Conservation (phyloP, 2,797 vertebrate species). For the Morelia viridis region DNA sequence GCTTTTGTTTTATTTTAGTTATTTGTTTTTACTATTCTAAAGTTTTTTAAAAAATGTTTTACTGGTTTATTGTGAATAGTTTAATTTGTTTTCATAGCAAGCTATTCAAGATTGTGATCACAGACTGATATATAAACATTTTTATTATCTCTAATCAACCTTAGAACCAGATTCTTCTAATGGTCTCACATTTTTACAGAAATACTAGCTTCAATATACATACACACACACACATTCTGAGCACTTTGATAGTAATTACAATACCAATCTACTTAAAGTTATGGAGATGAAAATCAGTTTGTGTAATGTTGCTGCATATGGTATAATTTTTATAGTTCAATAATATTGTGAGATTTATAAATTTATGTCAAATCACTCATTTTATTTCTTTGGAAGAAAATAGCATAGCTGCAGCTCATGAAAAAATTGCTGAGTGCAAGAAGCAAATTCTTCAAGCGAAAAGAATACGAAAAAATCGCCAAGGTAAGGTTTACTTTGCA, state of each 20-base stretch:
- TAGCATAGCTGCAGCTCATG: constrained; percentile 91
- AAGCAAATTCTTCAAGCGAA: constrained; percentile 98
- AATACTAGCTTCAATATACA: not conserved
- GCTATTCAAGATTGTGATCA: not conserved
- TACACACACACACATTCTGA: not conserved
- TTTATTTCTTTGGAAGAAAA: constrained; percentile 77
- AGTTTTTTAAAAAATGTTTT: not conserved
- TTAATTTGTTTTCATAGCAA: not conserved
- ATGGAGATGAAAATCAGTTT: constrained; percentile 4
- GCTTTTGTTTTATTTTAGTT: not conserved
- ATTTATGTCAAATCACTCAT: constrained; percentile 10
- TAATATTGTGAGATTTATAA: constrained; percentile 11
- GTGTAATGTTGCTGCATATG: not conserved
- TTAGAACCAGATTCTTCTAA: not conserved
- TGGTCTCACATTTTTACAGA: not conserved
- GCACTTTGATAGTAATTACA: not conserved
- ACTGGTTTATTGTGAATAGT: not conserved
- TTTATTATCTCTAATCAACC: not conserved
- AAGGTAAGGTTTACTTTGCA: constrained; percentile 79
- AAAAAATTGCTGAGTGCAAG: constrained; percentile 97
- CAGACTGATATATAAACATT: not conserved
- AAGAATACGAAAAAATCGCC: constrained; percentile 96
- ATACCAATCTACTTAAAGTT: not conserved
- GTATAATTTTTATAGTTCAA: not conserved
- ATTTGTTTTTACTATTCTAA: not conserved